Evolutionary conservation across 2,888 invertebrate genomes (phyloP).

Genomic region (Resseliella maxima): DNA sequence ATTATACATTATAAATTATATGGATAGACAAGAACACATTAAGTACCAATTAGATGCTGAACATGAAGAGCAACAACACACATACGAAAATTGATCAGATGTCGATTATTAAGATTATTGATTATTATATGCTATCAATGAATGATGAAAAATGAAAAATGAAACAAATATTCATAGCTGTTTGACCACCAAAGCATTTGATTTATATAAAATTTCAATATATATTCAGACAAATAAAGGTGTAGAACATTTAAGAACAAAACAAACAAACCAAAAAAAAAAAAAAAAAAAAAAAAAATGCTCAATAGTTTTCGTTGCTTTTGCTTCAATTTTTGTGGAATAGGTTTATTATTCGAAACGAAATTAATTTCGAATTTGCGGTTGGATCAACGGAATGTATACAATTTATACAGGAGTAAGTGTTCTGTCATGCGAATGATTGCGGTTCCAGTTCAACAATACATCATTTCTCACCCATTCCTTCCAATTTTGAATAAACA

Average conservation of each 20-base stretch:
- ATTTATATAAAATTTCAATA: not conserved
- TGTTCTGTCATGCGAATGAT: constrained; percentile 27
- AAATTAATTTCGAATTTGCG: not conserved
- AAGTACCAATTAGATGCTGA: constrained; percentile 14
- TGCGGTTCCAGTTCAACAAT: constrained; percentile 30
- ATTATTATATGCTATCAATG: not conserved
- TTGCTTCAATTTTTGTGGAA: not conserved
- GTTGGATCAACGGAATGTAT: not conserved
- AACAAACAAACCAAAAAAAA: constrained; percentile 1
- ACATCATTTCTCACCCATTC: not conserved
- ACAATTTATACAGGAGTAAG: not conserved
- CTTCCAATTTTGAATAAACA: not conserved
- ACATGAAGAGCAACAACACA: not conserved
- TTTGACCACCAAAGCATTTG: constrained; percentile 53
- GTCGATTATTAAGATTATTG: constrained; percentile 27
- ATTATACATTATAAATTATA: constrained; percentile 42
- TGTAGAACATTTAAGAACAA: constrained; percentile 18
- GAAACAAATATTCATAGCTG: not conserved
- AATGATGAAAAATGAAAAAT: not conserved
- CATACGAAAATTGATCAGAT: not conserved
- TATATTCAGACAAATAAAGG: constrained; percentile 14
- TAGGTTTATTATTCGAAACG: not conserved
- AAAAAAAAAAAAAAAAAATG: not conserved
- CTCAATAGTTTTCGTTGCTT: not conserved
- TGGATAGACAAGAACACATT: not conserved